A percentile compares a stretch with the other conserved stretches of the same genome.
phyloP scores from a whole-genome alignment of 2,888 invertebrate genomes.

The Nesidiocoris tenuis region DNA sequence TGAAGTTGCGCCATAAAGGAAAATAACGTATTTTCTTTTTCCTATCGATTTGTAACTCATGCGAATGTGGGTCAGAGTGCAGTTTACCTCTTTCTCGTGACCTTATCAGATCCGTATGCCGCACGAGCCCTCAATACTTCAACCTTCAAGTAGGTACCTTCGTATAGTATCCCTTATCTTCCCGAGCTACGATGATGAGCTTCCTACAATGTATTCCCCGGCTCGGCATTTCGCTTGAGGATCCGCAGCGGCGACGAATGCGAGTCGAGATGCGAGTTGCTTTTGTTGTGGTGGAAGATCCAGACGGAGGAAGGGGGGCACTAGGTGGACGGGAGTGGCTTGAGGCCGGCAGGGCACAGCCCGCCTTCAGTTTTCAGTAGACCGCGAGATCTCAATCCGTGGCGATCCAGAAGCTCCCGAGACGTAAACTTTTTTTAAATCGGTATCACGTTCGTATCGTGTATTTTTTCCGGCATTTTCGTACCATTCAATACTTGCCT shows the following conservation, averaged over 20 bases:
- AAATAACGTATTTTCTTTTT: neutral
- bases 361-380: constrained; percentile 21
- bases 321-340: neutral
- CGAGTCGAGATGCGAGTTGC: neutral
- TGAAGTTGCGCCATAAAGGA: too few species aligned
- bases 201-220: neutral
- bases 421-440: too few species aligned
- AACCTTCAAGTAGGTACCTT: neutral
- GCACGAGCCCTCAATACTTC: neutral
- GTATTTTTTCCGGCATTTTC: too few species aligned
- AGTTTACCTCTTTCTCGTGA: neutral
- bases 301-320: neutral
- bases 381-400: constrained; percentile 25
- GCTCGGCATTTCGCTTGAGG: neutral
- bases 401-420: neutral
- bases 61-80: neutral
- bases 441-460: neutral
- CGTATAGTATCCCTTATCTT: neutral
- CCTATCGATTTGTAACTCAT: neutral
- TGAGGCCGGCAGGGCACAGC: constrained; percentile 1
- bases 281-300: neutral
- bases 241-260: neutral
- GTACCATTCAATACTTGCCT: too few species aligned
- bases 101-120: neutral
- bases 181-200: neutral